Evolutionary conservation across 2,797 vertebrate species (phyloP), one percentile per base, ranked within the genome.

Genomic region (Pantherophis alleghaniensis): DNA sequence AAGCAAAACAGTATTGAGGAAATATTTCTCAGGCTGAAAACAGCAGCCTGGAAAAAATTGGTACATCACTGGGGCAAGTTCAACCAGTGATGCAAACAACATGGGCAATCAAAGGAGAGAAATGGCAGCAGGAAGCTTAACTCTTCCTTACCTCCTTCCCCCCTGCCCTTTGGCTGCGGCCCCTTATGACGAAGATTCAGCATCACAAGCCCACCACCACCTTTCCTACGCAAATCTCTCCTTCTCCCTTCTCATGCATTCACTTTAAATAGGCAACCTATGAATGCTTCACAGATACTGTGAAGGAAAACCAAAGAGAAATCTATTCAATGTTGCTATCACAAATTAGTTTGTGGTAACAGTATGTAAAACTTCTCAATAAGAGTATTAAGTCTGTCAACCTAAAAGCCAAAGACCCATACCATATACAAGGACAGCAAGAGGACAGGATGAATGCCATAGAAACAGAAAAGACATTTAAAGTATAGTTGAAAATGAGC

Each of bases 11-110:
- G 87, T 63, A 89, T 89, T 93, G 93, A 91, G 93, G 93, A 91
- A 93, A 93, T 93, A 93, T 93, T 93, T 93, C 93, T 91, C 89
- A 93, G 89, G 69, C 69, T 89, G 93, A 93, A 93, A 93, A 93
- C 91, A 91, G 90, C 69, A 86, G 90, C 90, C 66, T 91, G 87
- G 92, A 93, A 91, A 83, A 90, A 26, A 32, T 22, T 24, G 89
- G 79, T 51, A 11, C 53, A 66, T 91, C 60, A 89, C 32, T 93
- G 56, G 42, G 61, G 61, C 88, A 83, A 59, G 32, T 88, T 89
- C 47, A 89, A 89, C 87, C 7, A 91, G 51, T 10, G 32, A 63
- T 86, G 24, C 42, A 55, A 89, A 93, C 83, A 89, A 91, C 32
- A 37, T 53, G 11, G 28, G 74, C 87, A 91, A 22, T 37, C 56